These are phyloP conservation scores for Sycophila texana DNA, from an alignment of 2,888 invertebrate species.

Conservation along the genomic window DNA sequence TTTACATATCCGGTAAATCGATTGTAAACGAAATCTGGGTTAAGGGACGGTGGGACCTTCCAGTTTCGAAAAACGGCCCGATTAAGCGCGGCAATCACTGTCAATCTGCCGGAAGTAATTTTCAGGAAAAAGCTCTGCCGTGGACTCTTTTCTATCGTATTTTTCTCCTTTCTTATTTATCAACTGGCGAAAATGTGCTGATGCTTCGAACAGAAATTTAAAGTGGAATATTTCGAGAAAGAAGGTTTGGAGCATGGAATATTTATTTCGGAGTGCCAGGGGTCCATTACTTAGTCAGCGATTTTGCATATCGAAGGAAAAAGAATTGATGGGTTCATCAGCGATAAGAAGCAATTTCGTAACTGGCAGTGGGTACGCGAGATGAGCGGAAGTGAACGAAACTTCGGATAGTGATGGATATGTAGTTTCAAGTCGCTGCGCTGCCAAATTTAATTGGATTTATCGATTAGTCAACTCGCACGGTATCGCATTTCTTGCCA, in stretches of 20 bases:
- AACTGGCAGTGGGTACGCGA: conserved; percentile 61
- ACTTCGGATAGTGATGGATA: conserved; percentile 44
- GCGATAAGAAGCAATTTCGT: conserved; percentile 70
- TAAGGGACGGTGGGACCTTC: conserved; percentile 33
- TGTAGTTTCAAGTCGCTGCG: conserved; percentile 61
- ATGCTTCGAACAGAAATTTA: neutral
- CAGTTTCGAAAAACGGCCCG: neutral
- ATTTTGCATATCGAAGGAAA: conserved; percentile 12
- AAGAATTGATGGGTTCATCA: conserved; percentile 34
- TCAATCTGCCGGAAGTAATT: neutral
- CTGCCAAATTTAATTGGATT: conserved; percentile 74
- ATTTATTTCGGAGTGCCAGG: neutral
- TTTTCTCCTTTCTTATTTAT: neutral
- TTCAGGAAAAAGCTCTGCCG: neutral
- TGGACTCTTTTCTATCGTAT: neutral
- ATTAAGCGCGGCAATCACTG: neutral
- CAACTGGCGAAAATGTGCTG: neutral
- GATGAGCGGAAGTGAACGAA: conserved; percentile 33
- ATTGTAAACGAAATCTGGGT: conserved; percentile 53
- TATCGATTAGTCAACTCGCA: conserved; percentile 71
- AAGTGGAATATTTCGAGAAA: neutral
- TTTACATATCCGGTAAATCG: conserved; percentile 17
- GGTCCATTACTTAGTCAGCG: neutral
- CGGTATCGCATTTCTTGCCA: conserved; percentile 66
- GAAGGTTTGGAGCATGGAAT: neutral